A percentile compares a stretch with the other conserved stretches of the same genome.
Evolutionary conservation across 2,888 invertebrate species (phyloP).

Genomic region (Lochmaea crataegi): DNA sequence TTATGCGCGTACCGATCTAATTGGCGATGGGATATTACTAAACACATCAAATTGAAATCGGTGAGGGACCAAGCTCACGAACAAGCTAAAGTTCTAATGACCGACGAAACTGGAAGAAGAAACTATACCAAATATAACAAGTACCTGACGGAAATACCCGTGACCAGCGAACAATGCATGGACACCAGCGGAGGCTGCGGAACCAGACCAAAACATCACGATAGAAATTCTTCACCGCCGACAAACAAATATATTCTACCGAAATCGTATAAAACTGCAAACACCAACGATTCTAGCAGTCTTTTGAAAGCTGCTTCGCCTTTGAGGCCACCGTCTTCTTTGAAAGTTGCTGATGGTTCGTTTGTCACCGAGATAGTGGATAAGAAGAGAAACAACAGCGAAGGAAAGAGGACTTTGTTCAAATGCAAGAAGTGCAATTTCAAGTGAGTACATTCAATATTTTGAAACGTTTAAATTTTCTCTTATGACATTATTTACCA

Average conservation of each 20-base stretch:
- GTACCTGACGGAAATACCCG: slow-evolving; percentile 76
- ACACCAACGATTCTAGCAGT: slow-evolving; percentile 56
- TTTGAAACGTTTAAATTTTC: not conserved
- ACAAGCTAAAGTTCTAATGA: slow-evolving; percentile 86
- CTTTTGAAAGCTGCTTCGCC: slow-evolving; percentile 53
- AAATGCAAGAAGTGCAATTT: slow-evolving; percentile 93
- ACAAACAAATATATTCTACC: slow-evolving; percentile 53
- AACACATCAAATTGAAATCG: slow-evolving; percentile 92
- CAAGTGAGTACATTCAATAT: slow-evolving; percentile 70
- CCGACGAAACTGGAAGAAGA: slow-evolving; percentile 89
- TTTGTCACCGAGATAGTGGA: slow-evolving; percentile 60
- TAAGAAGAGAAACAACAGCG: slow-evolving; percentile 67
- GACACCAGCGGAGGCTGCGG: slow-evolving; percentile 64
- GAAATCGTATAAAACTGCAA: slow-evolving; percentile 53
- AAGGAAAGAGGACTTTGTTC: slow-evolving; percentile 81
- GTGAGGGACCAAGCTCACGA: slow-evolving; percentile 86
- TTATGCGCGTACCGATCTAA: slow-evolving; percentile 93
- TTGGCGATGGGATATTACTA: slow-evolving; percentile 97
- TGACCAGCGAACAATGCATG: slow-evolving; percentile 58
- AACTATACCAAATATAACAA: slow-evolving; percentile 95
- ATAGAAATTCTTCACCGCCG: slow-evolving; percentile 54
- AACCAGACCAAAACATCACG: slow-evolving; percentile 59
- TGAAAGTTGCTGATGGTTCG: slow-evolving; percentile 72
- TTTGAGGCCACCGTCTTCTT: slow-evolving; percentile 67
- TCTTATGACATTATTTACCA: too few species aligned